Evolutionary conservation across 2,888 invertebrate genomes (phyloP).

Genomic region (Rhingia campestris): DNA sequence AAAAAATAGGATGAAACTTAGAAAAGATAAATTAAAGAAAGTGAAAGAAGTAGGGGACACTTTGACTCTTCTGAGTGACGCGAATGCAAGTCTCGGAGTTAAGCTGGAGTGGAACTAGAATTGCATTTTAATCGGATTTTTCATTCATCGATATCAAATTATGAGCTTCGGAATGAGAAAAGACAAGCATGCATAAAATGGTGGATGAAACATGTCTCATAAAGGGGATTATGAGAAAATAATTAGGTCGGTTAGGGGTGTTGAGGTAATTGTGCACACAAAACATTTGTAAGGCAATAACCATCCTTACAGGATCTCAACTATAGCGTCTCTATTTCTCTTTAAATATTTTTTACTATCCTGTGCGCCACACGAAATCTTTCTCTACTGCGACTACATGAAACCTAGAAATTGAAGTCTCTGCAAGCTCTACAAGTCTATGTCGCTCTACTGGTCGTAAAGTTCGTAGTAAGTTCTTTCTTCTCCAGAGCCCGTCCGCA

Average conservation of each 20-base stretch:
- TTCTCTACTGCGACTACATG: no score
- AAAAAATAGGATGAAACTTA: constrained; percentile 17
- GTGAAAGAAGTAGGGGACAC: constrained; percentile 7
- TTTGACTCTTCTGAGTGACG: not conserved
- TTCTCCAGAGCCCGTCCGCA: no score
- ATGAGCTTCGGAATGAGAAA: not conserved
- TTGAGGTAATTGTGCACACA: no score
- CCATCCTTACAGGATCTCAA: no score
- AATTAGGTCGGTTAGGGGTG: not conserved
- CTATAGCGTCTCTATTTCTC: no score
- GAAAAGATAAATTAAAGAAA: constrained; percentile 42
- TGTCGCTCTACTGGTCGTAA: no score
- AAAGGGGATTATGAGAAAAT: not conserved
- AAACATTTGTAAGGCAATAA: no score
- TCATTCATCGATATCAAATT: constrained; percentile 13
- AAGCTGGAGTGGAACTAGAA: constrained; percentile 14
- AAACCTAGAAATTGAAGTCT: no score
- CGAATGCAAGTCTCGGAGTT: not conserved
- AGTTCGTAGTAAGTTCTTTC: no score
- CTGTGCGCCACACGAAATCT: no score
- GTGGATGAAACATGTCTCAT: not conserved
- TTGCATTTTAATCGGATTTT: constrained; percentile 68
- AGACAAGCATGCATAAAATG: not conserved
- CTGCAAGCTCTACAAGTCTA: no score
- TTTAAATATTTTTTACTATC: no score